A percentile compares a stretch with the other conserved stretches of the same genome.
phyloP scores from a whole-genome alignment of 2,888 invertebrate species.

The Flabesymbios commensalis region DNA sequence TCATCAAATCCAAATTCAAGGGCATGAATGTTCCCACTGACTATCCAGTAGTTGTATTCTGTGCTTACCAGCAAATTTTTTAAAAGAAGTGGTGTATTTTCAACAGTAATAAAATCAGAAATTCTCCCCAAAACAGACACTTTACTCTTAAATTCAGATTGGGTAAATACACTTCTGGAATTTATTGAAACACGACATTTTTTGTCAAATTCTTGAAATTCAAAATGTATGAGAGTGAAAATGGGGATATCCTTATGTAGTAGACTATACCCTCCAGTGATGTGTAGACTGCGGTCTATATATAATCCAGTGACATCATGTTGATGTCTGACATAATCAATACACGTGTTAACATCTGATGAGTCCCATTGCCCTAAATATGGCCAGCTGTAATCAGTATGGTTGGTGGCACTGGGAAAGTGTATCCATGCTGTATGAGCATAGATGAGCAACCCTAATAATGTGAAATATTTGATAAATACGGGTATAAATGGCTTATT shows the following conservation, averaged over 20 bases:
- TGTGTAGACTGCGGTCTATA: slow-evolving; percentile 38
- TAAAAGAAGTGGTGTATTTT: slow-evolving; percentile 40
- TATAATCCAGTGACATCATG: slow-evolving; percentile 46
- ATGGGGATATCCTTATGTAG: slow-evolving; percentile 43
- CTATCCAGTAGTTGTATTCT: slow-evolving; percentile 45
- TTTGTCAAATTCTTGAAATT: slow-evolving; percentile 31
- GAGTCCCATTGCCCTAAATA: not conserved
- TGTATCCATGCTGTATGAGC: too few relatives aligned
- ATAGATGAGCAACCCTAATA: too few relatives aligned
- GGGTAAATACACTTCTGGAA: not conserved
- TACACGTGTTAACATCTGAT: not conserved
- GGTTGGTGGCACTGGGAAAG: too few relatives aligned
- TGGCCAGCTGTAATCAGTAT: not conserved
- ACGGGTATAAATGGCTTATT: too few relatives aligned
- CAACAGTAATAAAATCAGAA: slow-evolving; percentile 41
- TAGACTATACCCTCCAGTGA: slow-evolving; percentile 41
- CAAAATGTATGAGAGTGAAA: slow-evolving; percentile 39
- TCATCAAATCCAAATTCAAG: slow-evolving; percentile 36
- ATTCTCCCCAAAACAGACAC: slow-evolving; percentile 29
- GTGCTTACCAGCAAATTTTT: slow-evolving; percentile 36
- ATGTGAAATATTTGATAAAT: too few relatives aligned
- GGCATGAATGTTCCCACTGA: slow-evolving; percentile 31
- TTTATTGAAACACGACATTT: slow-evolving; percentile 12
- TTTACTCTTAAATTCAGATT: not conserved
- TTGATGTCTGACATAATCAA: slow-evolving; percentile 34